Conservation (phyloP, 2,113 vertebrate genomes). For the Lasiurus cinereus region DNA sequence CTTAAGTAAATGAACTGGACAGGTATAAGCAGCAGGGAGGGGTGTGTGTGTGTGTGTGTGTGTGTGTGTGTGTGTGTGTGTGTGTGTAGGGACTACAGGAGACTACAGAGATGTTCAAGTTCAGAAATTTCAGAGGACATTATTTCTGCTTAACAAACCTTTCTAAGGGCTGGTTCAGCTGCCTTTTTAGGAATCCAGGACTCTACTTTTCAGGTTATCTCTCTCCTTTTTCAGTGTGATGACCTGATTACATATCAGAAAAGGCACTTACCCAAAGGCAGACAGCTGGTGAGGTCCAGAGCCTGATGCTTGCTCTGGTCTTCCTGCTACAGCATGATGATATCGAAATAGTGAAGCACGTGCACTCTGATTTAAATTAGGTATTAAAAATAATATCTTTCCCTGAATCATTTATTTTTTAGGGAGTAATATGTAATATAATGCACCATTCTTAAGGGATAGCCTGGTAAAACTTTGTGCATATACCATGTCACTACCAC, state of each 20-base stretch:
- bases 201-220: background rate
- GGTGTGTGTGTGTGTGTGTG: accelerated
- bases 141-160: background rate
- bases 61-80: accelerated
- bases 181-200: background rate
- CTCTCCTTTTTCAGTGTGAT: background rate
- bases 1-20: background rate
- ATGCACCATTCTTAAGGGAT: background rate
- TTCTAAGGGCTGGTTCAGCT: background rate
- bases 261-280: background rate
- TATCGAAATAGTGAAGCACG: background rate
- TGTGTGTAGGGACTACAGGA: background rate
- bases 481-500: background rate
- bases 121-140: background rate
- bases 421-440: background rate
- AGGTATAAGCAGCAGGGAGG: background rate
- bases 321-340: background rate
- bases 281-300: background rate
- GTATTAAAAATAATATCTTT: background rate
- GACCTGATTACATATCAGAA: background rate
- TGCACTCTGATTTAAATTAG: background rate
- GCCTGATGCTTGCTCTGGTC: background rate
- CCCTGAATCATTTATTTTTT: background rate
- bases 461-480: background rate
- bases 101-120: background rate